Conservation (phyloP, 53 echinoderm and acorn worm genomes). For the Astropecten irregularis region DNA sequence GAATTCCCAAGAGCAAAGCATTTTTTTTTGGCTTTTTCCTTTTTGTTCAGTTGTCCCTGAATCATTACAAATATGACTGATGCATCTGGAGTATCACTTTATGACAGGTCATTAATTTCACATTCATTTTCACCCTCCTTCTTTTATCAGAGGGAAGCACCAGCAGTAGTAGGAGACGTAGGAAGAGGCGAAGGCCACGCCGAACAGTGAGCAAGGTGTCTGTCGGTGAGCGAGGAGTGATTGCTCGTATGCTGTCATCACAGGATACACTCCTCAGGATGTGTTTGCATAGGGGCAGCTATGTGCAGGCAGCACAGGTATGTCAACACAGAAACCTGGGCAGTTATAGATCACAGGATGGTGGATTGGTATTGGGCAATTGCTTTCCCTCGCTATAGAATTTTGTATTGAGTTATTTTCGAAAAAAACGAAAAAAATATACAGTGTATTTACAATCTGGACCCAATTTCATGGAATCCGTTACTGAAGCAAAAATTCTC, state of each 20-base stretch:
- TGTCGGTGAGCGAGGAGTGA: slow-evolving; percentile 57
- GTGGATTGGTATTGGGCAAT: no score
- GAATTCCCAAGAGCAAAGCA: not conserved
- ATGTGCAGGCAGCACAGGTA: slow-evolving; percentile 87
- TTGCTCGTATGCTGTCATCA: slow-evolving; percentile 87
- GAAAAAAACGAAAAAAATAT: not conserved
- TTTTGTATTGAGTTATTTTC: no score
- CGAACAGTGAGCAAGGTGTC: slow-evolving; percentile 17
- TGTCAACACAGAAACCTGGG: not conserved
- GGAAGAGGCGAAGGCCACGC: not conserved
- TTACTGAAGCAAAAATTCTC: no score
- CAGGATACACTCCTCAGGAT: slow-evolving; percentile 88
- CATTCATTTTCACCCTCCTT: not conserved
- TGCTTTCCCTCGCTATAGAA: no score
- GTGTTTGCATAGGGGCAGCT: slow-evolving; percentile 85
- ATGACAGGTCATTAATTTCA: no score
- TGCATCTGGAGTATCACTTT: no score
- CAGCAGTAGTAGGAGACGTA: slow-evolving; percentile 54
- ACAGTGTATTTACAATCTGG: not conserved
- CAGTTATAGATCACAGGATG: not conserved
- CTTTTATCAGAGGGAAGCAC: slow-evolving; percentile 30
- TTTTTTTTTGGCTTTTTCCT: not conserved
- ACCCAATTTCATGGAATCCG: no score
- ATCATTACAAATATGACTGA: no score
- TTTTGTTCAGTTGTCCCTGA: not conserved